These are phyloP conservation scores for Salpingus planirostris DNA, from an alignment of 2,888 invertebrate species.

Conservation along the genomic window DNA sequence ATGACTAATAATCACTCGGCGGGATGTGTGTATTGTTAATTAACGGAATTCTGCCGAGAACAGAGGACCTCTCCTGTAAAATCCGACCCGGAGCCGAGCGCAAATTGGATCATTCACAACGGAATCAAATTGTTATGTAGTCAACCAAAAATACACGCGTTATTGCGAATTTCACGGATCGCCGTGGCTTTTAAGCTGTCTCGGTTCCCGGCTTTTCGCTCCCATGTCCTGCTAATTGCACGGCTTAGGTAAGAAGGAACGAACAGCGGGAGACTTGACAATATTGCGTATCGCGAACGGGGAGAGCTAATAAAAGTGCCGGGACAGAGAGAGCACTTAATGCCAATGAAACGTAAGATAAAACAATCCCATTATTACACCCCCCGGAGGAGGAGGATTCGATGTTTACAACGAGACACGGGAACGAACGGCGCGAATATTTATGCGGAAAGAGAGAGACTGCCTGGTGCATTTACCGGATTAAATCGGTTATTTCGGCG, in stretches of 20 bases:
- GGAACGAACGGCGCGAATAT: conserved; percentile 24
- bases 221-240: conserved; percentile 31
- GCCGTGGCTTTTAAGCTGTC: no score
- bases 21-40: conserved; percentile 37
- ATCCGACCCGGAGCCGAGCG: neutral
- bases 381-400: no score
- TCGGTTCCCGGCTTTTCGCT: no score
- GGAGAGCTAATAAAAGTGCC: conserved; percentile 38
- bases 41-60: conserved; percentile 26
- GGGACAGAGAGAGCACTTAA: conserved; percentile 33
- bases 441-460: conserved; percentile 30
- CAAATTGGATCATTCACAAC: no score
- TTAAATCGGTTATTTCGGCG: no score
- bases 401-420: conserved; percentile 27
- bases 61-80: no score
- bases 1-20: conserved; percentile 35
- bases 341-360: conserved; percentile 41
- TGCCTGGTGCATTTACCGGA: conserved; percentile 26
- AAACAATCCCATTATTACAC: conserved; percentile 39
- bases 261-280: conserved; percentile 29
- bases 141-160: no score
- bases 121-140: no score
- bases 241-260: conserved; percentile 30
- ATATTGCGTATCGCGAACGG: conserved; percentile 31
- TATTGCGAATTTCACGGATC: no score